phyloP scores from a whole-genome alignment of 2,888 invertebrate species.

The Amaurobius ferox region DNA sequence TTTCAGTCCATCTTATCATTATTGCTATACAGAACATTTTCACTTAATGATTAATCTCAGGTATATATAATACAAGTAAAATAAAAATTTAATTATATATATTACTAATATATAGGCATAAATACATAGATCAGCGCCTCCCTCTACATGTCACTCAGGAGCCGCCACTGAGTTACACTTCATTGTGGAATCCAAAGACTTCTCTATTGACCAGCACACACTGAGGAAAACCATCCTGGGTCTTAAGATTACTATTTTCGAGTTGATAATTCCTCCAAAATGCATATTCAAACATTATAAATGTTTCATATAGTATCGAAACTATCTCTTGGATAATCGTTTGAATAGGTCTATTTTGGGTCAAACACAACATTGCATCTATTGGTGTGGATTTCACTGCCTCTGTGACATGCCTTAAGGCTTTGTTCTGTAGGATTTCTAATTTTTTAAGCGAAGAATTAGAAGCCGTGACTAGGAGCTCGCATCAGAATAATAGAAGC shows the following conservation, averaged over 20 bases:
- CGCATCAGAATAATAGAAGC: background rate
- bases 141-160: no score
- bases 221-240: background rate
- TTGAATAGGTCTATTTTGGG: background rate
- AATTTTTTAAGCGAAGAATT: background rate
- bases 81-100: no score
- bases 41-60: no score
- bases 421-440: constrained; percentile 1
- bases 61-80: no score
- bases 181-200: no score
- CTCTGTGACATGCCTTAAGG: background rate
- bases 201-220: no score
- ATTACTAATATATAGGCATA: no score
- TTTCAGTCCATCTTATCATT: no score
- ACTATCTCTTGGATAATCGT: background rate
- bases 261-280: background rate
- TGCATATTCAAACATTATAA: background rate
- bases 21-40: no score
- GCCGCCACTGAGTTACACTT: no score
- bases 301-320: background rate
- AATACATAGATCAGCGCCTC: no score
- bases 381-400: constrained; percentile 3
- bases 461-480: background rate
- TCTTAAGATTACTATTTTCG: background rate
- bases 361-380: background rate